phyloP scores from a whole-genome alignment of 2,113 vertebrate genomes.

The Oryzias melastigma region DNA sequence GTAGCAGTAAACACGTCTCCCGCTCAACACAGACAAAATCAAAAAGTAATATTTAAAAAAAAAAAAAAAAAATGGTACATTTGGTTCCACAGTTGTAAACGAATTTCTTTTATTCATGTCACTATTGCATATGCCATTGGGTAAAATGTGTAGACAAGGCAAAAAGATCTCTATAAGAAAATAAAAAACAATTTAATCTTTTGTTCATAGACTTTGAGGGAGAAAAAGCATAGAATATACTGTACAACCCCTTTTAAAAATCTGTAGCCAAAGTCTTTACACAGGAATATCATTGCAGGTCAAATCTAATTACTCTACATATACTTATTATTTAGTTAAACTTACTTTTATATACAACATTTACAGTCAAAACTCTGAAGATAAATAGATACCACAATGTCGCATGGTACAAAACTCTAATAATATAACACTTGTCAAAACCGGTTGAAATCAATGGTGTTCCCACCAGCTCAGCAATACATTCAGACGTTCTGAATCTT shows the following conservation, averaged over 20 bases:
- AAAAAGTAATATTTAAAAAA: conserved; percentile 66
- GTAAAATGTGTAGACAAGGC: conserved; percentile 84
- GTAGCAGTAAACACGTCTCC: conserved; percentile 77
- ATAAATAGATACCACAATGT: conserved; percentile 56
- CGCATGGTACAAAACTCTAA: conserved; percentile 34
- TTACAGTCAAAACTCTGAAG: conserved; percentile 59
- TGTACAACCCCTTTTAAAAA: conserved; percentile 57
- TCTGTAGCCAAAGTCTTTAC: conserved; percentile 61
- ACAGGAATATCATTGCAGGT: conserved; percentile 56
- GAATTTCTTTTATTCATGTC: conserved; percentile 80
- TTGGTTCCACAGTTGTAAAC: conserved; percentile 97
- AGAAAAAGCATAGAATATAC: conserved; percentile 51
- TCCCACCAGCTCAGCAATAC: conserved; percentile 74
- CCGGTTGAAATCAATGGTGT: conserved; percentile 18
- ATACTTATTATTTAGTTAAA: conserved; percentile 56
- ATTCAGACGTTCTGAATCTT: conserved; percentile 83
- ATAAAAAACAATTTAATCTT: conserved; percentile 55
- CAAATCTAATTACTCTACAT: conserved; percentile 58
- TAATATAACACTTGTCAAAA: conserved; percentile 37
- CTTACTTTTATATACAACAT: conserved; percentile 67
- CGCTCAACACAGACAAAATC: conserved; percentile 44
- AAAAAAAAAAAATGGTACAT: conserved; percentile 80
- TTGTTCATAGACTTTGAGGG: conserved; percentile 40
- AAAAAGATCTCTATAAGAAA: conserved; percentile 67
- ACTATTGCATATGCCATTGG: conserved; percentile 91